Percentiles rank a stretch among this genome's conserved stretches.
Evolutionary conservation across 2,797 vertebrate genomes (phyloP).

Genomic region (Scolopax rusticola): DNA sequence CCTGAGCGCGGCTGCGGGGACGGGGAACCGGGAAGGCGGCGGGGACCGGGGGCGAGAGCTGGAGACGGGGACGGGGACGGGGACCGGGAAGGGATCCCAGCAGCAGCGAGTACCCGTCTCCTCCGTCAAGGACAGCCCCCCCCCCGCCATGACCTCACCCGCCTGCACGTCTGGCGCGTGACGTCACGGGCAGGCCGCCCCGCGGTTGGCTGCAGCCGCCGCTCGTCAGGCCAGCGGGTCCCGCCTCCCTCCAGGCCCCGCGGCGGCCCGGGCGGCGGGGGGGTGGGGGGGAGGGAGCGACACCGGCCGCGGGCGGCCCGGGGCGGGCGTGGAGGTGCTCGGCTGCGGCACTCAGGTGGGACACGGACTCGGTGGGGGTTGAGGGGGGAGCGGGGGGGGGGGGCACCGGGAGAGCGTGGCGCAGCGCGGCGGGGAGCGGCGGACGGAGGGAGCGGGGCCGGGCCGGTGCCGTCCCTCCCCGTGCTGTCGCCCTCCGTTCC

Average conservation of each 20-base stretch:
- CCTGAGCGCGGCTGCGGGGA: too few relatives aligned
- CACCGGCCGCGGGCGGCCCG: conserved; percentile 27
- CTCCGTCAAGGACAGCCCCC: fast-evolving
- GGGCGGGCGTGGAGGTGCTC: neutral
- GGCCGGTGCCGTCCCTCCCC: neutral
- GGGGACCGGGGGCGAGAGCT: too few relatives aligned
- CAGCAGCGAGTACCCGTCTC: fast-evolving
- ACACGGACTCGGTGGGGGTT: neutral
- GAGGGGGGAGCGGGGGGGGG: neutral
- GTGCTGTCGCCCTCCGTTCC: neutral
- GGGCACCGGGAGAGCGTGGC: neutral
- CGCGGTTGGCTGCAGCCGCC: neutral
- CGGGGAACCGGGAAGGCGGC: neutral
- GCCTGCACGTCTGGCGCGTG: neutral
- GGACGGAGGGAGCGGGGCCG: neutral
- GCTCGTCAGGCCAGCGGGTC: neutral
- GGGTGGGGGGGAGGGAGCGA: neutral
- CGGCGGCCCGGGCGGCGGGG: neutral
- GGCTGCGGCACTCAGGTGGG: conserved; percentile 8
- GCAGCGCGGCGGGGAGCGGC: neutral
- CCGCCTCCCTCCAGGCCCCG: conserved; percentile 3
- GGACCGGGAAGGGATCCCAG: fast-evolving
- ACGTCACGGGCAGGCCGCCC: neutral
- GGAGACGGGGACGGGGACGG: too few relatives aligned
- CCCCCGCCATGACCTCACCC: neutral